Conservation (phyloP, 2,888 invertebrate genomes). For the Calliopum simillimum region DNA sequence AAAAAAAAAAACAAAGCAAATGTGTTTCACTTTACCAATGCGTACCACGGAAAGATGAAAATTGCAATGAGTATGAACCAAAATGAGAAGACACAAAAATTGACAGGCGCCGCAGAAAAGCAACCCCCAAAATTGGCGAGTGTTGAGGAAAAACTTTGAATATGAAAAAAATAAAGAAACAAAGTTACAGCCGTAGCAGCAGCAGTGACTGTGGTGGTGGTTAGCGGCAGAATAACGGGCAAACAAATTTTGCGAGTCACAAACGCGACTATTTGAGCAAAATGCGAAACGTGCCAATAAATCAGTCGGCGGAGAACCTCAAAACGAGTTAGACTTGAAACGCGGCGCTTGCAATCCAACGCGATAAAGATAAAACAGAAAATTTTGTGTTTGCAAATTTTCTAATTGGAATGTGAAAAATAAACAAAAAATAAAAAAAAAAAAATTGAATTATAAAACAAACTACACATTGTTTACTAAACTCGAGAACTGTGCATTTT, state of each 20-base stretch:
- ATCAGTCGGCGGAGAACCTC: conserved; percentile 48
- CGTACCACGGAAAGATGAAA: neutral
- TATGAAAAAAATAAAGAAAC: conserved; percentile 18
- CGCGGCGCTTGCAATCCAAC: conserved; percentile 4
- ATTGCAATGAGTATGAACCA: too few relatives aligned
- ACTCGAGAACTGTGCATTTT: too few relatives aligned
- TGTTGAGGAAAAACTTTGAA: conserved; percentile 43
- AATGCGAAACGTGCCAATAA: conserved; percentile 46
- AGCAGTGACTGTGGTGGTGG: conserved; percentile 47
- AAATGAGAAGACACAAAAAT: too few relatives aligned
- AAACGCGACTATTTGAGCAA: conserved; percentile 44
- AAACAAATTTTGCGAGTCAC: conserved; percentile 10
- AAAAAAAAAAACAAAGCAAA: neutral
- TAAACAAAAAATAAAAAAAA: conserved; percentile 14
- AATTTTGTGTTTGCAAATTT: too few relatives aligned
- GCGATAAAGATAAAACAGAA: conserved; percentile 17
- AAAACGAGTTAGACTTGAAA: conserved; percentile 33
- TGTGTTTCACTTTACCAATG: conserved; percentile 5
- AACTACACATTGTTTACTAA: neutral
- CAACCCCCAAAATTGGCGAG: conserved; percentile 52
- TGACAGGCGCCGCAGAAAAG: conserved; percentile 40
- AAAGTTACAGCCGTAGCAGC: conserved; percentile 40
- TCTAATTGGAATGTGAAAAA: neutral
- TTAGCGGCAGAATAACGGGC: conserved; percentile 7
- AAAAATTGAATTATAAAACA: conserved; percentile 1